Evolutionary conservation across 2,113 vertebrate genomes (phyloP).

Genomic region (Orycteropus afer): DNA sequence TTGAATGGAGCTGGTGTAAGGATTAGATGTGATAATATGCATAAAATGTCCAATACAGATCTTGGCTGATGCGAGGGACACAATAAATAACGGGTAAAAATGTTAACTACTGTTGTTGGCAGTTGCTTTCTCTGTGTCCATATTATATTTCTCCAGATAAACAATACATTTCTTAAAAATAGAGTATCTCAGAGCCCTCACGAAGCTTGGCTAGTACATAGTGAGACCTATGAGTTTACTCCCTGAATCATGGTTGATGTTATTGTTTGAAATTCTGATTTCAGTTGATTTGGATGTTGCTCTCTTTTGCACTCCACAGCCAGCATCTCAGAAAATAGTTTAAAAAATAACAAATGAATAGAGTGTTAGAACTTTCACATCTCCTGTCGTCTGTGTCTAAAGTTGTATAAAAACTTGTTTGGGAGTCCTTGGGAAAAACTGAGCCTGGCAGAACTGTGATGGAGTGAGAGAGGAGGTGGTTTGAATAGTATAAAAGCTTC

Average conservation of each 20-base stretch:
- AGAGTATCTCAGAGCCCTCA: neutral
- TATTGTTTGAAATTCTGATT: neutral
- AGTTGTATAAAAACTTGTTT: neutral
- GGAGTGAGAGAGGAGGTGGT: neutral
- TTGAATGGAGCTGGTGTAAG: neutral
- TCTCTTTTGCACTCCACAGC: neutral
- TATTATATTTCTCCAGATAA: neutral
- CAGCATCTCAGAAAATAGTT: neutral
- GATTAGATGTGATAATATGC: accelerated
- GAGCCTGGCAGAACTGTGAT: neutral
- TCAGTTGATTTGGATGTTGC: neutral
- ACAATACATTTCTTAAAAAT: neutral
- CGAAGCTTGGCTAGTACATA: neutral
- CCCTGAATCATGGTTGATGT: neutral
- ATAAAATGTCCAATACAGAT: neutral
- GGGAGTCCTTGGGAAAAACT: neutral
- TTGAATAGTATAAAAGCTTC: neutral
- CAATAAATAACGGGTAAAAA: neutral
- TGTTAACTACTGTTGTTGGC: neutral
- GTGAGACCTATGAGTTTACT: neutral
- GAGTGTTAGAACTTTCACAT: neutral
- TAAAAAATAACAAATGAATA: neutral
- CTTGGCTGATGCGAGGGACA: neutral
- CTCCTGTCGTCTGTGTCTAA: neutral
- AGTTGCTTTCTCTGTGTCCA: neutral